Conservation (phyloP, 2,113 vertebrate genomes). For the Elephas maximus region DNA sequence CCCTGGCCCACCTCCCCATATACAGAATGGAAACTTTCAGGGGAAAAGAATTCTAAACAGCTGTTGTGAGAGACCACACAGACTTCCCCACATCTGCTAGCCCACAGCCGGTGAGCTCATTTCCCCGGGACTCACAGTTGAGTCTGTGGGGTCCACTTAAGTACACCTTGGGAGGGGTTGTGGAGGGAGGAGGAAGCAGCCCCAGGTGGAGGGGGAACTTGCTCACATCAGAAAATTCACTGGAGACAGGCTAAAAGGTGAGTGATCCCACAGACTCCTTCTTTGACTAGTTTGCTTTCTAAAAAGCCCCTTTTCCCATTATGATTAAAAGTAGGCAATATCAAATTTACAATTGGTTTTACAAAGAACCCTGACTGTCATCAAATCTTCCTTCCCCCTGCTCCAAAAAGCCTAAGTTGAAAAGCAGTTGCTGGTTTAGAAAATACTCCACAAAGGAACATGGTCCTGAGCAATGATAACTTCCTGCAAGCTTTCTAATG, state of each 20-base stretch:
- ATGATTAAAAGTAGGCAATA: neutral
- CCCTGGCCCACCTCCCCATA: conserved; percentile 61
- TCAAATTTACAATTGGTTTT: conserved; percentile 7
- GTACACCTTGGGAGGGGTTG: conserved; percentile 57
- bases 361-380: neutral
- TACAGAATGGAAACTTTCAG: conserved; percentile 78
- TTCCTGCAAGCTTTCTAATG: neutral
- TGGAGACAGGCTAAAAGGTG: neutral
- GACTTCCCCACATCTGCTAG: conserved; percentile 80
- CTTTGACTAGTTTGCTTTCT: neutral
- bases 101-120: conserved; percentile 80
- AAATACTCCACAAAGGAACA: neutral
- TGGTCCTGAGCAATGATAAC: no score
- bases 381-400: neutral
- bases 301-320: neutral
- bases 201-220: conserved; percentile 54
- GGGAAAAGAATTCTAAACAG: conserved; percentile 82
- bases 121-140: conserved; percentile 68
- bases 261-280: neutral
- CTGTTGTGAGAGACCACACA: conserved; percentile 85
- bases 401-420: neutral
- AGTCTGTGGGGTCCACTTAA: conserved; percentile 78
- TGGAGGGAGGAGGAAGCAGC: conserved; percentile 67
- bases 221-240: conserved; percentile 35
- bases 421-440: neutral